Base-by-base conservation (phyloP, 2,888 invertebrate genomes). In the Tipula lateralis region DNA sequence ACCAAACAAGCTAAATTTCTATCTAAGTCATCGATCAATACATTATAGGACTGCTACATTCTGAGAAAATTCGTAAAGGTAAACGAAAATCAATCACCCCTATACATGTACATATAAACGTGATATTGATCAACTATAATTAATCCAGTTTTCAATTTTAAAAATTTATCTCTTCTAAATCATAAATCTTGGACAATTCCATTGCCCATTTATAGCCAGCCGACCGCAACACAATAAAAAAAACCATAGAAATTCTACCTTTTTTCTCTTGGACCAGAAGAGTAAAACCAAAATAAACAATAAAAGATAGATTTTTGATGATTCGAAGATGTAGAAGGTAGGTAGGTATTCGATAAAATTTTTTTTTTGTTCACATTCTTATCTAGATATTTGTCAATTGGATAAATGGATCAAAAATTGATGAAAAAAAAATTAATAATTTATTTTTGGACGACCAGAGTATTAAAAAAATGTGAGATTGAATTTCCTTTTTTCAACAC, bases 361-460 rank as follows among this genome's bases (percentile, higher is more conserved):
- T 66, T 50, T 24, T 24, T 24, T 24, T 50, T 50, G 24, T 66
- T 9, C 66, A 66, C 7, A 66, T 66, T 66, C 66, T 66, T 66
- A 66, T 66, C 66, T 12, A 66, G 24, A 66, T 66, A 66, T 66
- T 66, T 66, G 66, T 66, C 66, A 66, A 66, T 66, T 66, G 66
- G 66, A 66, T 66, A 66, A 66, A 66, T 24, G 66, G 66, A 24
- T 66, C 66, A 66, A 66, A 66, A 66, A 24, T 66, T 66, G 24
- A 66, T 66, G 66, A 66, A 66, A 66, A 66, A 66, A 66, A 66
- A 66, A 66, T 2, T 24, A 66, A 66, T 66, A 66, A 66, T 66
- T 24, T 66, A 24, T 66, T 66, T 66, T 24, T 66, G 24, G 19
- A 66, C 9, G 24, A 66, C 24, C 66, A 9, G 24, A n/a, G n/a